Evolutionary conservation across 2,888 invertebrate species (phyloP).

Genomic region (Temnothorax rugatulus): DNA sequence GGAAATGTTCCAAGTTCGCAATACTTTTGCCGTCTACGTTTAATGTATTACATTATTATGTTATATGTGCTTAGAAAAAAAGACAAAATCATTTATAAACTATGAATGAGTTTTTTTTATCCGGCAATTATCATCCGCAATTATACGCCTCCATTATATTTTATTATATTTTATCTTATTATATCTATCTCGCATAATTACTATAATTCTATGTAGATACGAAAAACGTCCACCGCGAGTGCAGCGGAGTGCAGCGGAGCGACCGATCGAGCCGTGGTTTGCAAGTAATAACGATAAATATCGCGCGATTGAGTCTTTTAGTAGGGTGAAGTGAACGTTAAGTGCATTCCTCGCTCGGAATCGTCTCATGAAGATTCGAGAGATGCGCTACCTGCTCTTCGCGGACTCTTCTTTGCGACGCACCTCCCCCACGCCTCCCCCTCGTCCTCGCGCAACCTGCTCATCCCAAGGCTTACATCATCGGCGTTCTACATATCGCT

Average conservation of each 20-base stretch:
- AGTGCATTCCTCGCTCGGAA: constrained; percentile 48
- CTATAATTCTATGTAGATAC: neutral
- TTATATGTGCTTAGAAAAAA: neutral
- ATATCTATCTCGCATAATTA: constrained; percentile 28
- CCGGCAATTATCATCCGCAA: neutral
- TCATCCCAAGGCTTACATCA: constrained; percentile 41
- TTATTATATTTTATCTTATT: neutral
- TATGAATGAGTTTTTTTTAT: neutral
- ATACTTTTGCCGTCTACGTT: neutral
- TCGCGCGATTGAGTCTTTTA: constrained; percentile 49
- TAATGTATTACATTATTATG: neutral
- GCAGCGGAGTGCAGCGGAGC: neutral
- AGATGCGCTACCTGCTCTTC: constrained; percentile 44
- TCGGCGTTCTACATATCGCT: constrained; percentile 58
- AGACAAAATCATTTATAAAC: neutral
- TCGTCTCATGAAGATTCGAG: constrained; percentile 49
- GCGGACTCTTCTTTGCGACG: neutral
- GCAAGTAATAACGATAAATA: constrained; percentile 52
- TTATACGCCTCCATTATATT: constrained; percentile 6
- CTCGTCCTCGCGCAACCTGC: constrained; percentile 22
- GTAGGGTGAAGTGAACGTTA: constrained; percentile 32
- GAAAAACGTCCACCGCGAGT: constrained; percentile 34
- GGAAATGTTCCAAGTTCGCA: neutral
- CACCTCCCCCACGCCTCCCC: neutral
- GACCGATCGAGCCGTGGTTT: constrained; percentile 6